Conservation (phyloP, 92 coral and sea anemone genomes). For the Porites rus region DNA sequence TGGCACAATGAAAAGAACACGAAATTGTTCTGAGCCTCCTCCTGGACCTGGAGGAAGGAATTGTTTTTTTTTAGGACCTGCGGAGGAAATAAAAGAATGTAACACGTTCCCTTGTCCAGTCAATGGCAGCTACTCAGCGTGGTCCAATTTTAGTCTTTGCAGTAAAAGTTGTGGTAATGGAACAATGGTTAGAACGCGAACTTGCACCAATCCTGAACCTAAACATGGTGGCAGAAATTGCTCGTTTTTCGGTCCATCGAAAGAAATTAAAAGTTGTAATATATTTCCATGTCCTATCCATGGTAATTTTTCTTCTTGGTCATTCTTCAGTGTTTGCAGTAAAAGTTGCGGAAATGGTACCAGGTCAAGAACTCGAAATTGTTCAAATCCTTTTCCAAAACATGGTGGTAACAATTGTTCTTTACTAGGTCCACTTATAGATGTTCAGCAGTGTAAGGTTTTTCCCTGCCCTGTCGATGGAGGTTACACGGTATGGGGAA, state of each 20-base stretch:
- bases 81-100: slow-evolving; percentile 53
- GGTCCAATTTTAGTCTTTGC: slow-evolving; percentile 85
- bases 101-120: slow-evolving; percentile 75
- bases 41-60: slow-evolving; percentile 76
- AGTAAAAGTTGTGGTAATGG: slow-evolving; percentile 83
- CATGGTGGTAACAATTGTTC: slow-evolving; percentile 77
- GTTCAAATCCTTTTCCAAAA: slow-evolving; percentile 79
- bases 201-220: slow-evolving; percentile 88
- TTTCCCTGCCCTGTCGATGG: slow-evolving; percentile 78
- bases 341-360: slow-evolving; percentile 78
- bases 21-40: slow-evolving; percentile 79
- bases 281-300: slow-evolving; percentile 73
- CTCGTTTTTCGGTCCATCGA: slow-evolving; percentile 60
- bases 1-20: slow-evolving; percentile 71
- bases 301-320: slow-evolving; percentile 77
- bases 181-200: slow-evolving; percentile 60
- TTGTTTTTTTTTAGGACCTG: slow-evolving; percentile 74
- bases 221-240: slow-evolving; percentile 83
- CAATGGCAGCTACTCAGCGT: slow-evolving; percentile 75
- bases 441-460: slow-evolving; percentile 46
- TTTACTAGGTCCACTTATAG: slow-evolving; percentile 35
- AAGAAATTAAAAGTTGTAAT: slow-evolving; percentile 66
- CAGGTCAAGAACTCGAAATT: slow-evolving; percentile 52
- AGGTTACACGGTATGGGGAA: slow-evolving; percentile 56
- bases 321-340: slow-evolving; percentile 66